phyloP scores from a whole-genome alignment of 2,888 invertebrate genomes.

The Malthinus flaveolus region DNA sequence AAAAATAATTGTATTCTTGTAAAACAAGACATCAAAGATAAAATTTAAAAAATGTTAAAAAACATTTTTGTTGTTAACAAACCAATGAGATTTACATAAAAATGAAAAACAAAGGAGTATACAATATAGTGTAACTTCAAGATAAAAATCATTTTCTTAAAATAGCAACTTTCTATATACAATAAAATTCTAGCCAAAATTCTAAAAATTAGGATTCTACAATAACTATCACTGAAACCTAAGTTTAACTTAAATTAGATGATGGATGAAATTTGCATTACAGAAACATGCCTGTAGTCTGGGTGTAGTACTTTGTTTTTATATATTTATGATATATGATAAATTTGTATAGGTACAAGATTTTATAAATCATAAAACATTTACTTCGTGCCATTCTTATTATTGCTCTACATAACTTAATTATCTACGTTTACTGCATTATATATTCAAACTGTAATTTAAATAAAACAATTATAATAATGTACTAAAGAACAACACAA shows the following conservation, averaged over 20 bases:
- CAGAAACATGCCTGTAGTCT: conserved; percentile 11
- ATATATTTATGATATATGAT: too few species aligned
- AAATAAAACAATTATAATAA: too few species aligned
- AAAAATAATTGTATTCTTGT: conserved; percentile 2
- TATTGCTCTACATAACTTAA: too few species aligned
- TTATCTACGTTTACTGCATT: background rate
- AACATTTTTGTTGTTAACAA: background rate
- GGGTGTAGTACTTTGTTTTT: too few species aligned
- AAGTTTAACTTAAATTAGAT: conserved; percentile 26
- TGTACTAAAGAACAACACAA: too few species aligned
- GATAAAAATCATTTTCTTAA: conserved; percentile 16
- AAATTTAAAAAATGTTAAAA: background rate
- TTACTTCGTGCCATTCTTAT: too few species aligned
- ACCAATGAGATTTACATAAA: conserved; percentile 22
- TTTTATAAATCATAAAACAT: too few species aligned
- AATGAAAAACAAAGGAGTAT: conserved; percentile 17
- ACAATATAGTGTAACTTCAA: conserved; percentile 6
- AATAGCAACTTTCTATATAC: conserved; percentile 19
- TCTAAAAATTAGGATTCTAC: conserved; percentile 31
- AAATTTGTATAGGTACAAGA: too few species aligned
- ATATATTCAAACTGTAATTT: background rate
- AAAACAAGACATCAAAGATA: background rate
- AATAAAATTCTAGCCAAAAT: conserved; percentile 26
- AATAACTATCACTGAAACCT: conserved; percentile 35
- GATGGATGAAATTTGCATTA: conserved; percentile 26